Conservation (phyloP, 1,140 invertebrate species). For the Neodiprion virginianus region DNA sequence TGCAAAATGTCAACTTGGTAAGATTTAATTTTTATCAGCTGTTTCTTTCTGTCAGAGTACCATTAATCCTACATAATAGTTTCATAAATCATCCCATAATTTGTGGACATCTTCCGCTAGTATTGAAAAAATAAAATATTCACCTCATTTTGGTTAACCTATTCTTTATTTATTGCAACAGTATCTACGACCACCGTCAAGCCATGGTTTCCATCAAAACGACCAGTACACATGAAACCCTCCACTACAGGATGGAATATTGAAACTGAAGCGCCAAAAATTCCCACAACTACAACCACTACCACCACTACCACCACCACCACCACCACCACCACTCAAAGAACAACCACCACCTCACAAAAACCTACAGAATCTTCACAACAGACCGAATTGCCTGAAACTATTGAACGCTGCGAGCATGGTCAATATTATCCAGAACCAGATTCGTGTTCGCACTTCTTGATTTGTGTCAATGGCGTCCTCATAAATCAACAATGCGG, state of each 20-base stretch:
- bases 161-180: conserved; percentile 12
- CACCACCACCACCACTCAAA: conserved; percentile 21
- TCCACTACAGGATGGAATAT: conserved; percentile 24
- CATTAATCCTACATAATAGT: not conserved
- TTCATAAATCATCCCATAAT: too few species aligned
- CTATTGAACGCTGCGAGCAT: conserved; percentile 48
- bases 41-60: not conserved
- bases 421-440: conserved; percentile 62
- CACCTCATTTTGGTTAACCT: too few species aligned
- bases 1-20: conserved; percentile 69
- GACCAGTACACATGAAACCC: conserved; percentile 18
- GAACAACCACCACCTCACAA: conserved; percentile 11
- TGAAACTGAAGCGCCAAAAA: conserved; percentile 29
- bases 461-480: conserved; percentile 73
- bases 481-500: conserved; percentile 72
- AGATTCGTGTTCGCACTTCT: conserved; percentile 70
- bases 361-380: conserved; percentile 10
- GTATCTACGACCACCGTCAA: conserved; percentile 25
- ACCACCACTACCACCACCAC: conserved; percentile 6
- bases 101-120: too few species aligned
- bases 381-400: conserved; percentile 10
- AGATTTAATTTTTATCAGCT: conserved; percentile 32
- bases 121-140: too few species aligned
- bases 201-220: conserved; percentile 19
- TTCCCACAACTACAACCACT: conserved; percentile 26